Percentiles rank a stretch among this genome's conserved stretches.
These are phyloP conservation scores for Drosophila multiciliata DNA, from an alignment of 2,888 invertebrate genomes.

Conservation along the genomic window DNA sequence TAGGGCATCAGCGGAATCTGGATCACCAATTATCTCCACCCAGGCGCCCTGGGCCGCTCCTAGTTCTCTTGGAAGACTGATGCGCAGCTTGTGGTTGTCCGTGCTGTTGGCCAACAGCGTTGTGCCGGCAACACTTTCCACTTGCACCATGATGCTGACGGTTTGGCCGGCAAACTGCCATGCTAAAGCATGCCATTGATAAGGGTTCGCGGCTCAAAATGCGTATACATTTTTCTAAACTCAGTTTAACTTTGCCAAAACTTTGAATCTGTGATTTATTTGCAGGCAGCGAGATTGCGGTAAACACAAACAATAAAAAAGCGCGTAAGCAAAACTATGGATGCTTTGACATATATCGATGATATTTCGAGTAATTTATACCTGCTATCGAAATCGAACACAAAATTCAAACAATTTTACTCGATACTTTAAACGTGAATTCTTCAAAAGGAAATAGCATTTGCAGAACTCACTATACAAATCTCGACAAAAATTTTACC, in stretches of 20 bases:
- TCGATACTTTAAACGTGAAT: too few species aligned
- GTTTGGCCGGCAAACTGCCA: conserved; percentile 78
- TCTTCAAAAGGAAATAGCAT: too few species aligned
- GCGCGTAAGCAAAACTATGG: conserved; percentile 15
- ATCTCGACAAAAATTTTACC: conserved; percentile 96
- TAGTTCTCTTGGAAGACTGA: conserved; percentile 71
- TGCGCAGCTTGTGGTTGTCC: conserved; percentile 79
- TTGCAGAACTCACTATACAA: too few species aligned
- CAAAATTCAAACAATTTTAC: neutral
- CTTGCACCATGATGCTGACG: conserved; percentile 82
- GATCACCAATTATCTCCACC: conserved; percentile 83
- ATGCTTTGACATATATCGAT: conserved; percentile 11
- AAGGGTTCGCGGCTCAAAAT: conserved; percentile 78
- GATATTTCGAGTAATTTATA: conserved; percentile 2
- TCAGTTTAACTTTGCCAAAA: neutral
- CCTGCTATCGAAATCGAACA: neutral
- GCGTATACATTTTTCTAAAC: conserved; percentile 27
- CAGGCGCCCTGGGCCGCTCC: conserved; percentile 75
- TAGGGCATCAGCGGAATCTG: conserved; percentile 40
- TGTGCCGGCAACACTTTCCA: conserved; percentile 75
- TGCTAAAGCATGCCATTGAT: conserved; percentile 82
- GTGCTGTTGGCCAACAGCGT: conserved; percentile 74
- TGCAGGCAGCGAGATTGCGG: neutral
- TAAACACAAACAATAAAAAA: neutral
- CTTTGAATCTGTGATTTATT: too few species aligned